Evolutionary conservation across 1,140 invertebrate genomes (phyloP), one percentile per base, ranked within the genome.

Genomic region (Pogonomyrmex barbatus): DNA sequence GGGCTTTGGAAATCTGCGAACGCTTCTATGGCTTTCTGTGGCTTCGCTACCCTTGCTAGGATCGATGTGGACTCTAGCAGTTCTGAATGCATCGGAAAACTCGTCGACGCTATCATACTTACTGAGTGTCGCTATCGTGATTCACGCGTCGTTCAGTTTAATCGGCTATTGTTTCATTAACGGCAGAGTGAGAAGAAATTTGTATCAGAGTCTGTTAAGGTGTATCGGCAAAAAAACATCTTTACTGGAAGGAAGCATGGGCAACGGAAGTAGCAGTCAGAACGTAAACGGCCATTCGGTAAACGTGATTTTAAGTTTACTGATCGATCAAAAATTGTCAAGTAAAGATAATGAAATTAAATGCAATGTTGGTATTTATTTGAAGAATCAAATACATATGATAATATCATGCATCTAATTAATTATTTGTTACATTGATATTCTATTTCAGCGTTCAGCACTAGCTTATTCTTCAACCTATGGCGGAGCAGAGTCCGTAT

Each of bases 1-100:
- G 71, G 98, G 98, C 76, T 98, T 99, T 92, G 98, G 98, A 42
- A 98, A 98, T 94, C 94, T 99, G 63, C 97, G 98, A 87, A 98
- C 98, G 4, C 94, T 98, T 0, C 94, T 98, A n/a, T 98, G 97
- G 97, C 95, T 98, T 4, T 97, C 97, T 14, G 97, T 98, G 0
- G 96, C 97, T 0, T 96, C 97, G 0, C 93, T 98, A 24, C 97
- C 98, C 2, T 94, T 98, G 47, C 95, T 98, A 84, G 97, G 97
- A 0, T 95, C 96, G 6, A 97, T 97, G 10, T 98, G 98, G 98
- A 96, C 98, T 0, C 93, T 98, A 54, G 97, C 97, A 0, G 96
- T 98, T 2, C 94, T 98, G 4, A 96, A 97, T 17, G 98, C 97
- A 1, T 98, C 97, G 58, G 98, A 98, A 92, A 96, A 97, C 86